phyloP scores from a whole-genome alignment of 2,113 vertebrate genomes.

The Protomyctophum bolini region DNA sequence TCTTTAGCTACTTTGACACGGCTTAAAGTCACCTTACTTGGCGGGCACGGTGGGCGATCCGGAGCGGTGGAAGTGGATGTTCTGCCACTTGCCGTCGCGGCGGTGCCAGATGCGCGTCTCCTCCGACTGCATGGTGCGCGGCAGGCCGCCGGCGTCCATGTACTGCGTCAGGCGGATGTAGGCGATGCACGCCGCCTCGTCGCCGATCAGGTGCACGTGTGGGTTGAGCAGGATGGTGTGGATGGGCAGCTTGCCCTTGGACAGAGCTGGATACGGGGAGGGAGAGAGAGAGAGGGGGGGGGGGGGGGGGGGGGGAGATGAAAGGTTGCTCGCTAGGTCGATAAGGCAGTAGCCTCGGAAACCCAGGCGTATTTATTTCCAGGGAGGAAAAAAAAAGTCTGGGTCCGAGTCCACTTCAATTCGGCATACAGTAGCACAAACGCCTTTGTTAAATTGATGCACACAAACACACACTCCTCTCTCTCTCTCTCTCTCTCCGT shows the following conservation, averaged over 20 bases:
- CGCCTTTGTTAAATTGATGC: too few relatives aligned
- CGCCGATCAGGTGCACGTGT: constrained; percentile 94
- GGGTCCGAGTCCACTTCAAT: too few relatives aligned
- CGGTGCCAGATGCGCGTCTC: constrained; percentile 97
- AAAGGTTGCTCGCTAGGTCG: too few relatives aligned
- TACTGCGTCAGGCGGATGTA: constrained; percentile 97
- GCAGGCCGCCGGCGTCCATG: constrained; percentile 86
- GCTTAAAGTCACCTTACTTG: constrained; percentile 80
- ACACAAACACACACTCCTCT: too few relatives aligned
- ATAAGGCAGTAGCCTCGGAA: too few relatives aligned
- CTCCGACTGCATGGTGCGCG: constrained; percentile 96
- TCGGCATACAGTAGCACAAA: too few relatives aligned
- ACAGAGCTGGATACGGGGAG: constrained; percentile 85
- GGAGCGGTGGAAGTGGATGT: constrained; percentile 96
- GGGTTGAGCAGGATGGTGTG: constrained; percentile 97
- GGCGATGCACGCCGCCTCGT: constrained; percentile 94
- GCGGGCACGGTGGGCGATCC: constrained; percentile 91
- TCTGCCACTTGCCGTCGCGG: constrained; percentile 96
- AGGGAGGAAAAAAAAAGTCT: too few relatives aligned
- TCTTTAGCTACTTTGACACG: too few relatives aligned
- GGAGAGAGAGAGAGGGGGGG: background rate
- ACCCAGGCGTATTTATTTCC: too few relatives aligned
- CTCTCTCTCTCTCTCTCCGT: too few relatives aligned
- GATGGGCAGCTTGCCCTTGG: constrained; percentile 89
- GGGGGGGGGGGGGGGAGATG: background rate